A percentile compares a stretch with the other conserved stretches of the same genome.
phyloP scores from a whole-genome alignment of 2,113 vertebrate species.

The Phrynosoma blainvillii region DNA sequence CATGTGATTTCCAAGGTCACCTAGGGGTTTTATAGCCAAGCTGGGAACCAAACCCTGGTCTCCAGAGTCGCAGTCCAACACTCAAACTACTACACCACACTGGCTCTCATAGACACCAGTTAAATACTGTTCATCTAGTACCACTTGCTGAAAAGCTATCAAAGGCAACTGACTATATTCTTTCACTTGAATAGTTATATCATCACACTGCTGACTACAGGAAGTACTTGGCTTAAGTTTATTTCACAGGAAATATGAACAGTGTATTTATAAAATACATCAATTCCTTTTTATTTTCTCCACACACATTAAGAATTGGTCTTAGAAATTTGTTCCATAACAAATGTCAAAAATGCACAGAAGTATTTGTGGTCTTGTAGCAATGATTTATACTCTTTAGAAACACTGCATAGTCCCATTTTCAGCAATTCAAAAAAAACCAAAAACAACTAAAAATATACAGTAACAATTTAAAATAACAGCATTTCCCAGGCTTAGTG shows the following conservation, averaged over 20 bases:
- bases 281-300: not conserved
- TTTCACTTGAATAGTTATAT: not conserved
- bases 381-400: slow-evolving; percentile 45
- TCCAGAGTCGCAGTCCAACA: no score
- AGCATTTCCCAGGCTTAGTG: slow-evolving; percentile 58
- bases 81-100: no score
- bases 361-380: slow-evolving; percentile 45
- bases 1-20: no score
- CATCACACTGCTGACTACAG: not conserved
- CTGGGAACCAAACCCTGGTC: no score
- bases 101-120: not conserved
- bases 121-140: not conserved
- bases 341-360: slow-evolving; percentile 50
- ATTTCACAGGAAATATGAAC: not conserved
- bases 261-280: slow-evolving; percentile 15
- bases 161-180: not conserved
- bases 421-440: not conserved
- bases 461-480: slow-evolving; percentile 53
- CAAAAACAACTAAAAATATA: slow-evolving; percentile 51
- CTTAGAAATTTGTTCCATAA: slow-evolving; percentile 38
- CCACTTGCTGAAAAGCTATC: no score
- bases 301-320: slow-evolving; percentile 17
- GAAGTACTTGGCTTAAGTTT: not conserved
- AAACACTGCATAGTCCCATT: slow-evolving; percentile 46
- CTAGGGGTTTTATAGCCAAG: no score